Percentiles rank a stretch among this genome's conserved stretches.
Conservation (phyloP, 2,797 vertebrate species). For the Sebastes dallii region DNA sequence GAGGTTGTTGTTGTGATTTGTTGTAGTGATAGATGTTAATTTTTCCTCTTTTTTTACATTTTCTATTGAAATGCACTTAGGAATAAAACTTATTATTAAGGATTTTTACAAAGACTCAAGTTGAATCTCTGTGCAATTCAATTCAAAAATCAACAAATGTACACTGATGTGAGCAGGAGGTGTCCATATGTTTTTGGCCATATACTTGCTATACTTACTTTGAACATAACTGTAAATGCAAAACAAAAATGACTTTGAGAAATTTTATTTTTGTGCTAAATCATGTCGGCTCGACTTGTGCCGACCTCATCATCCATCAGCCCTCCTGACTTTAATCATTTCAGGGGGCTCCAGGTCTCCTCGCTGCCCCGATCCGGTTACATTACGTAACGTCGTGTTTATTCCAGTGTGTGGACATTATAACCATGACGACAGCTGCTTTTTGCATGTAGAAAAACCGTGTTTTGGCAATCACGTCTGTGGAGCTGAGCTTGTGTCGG, state of each 20-base stretch:
- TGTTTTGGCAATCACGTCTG: conserved; percentile 23
- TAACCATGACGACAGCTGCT: conserved; percentile 20
- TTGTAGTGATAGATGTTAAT: too few relatives aligned
- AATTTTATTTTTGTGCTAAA: neutral
- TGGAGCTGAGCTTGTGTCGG: conserved; percentile 20
- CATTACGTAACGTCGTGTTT: conserved; percentile 46
- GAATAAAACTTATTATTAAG: neutral
- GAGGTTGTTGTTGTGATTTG: too few relatives aligned
- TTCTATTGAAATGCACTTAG: neutral
- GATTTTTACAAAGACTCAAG: neutral
- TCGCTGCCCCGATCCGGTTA: conserved; percentile 38
- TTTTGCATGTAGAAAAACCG: conserved; percentile 15
- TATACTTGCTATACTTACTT: too few relatives aligned
- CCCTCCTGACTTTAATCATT: conserved; percentile 20
- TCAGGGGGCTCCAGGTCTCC: conserved; percentile 15
- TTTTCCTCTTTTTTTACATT: too few relatives aligned
- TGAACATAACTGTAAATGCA: neutral
- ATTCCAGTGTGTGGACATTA: neutral
- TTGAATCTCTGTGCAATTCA: neutral
- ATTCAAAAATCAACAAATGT: too few relatives aligned
- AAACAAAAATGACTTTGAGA: neutral
- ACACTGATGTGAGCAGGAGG: too few relatives aligned
- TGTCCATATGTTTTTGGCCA: too few relatives aligned
- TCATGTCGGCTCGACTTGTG: neutral
- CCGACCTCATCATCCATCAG: conserved; percentile 15